Evolutionary conservation across 2,797 vertebrate genomes (phyloP).

Genomic region (Acanthurus leucopareius): DNA sequence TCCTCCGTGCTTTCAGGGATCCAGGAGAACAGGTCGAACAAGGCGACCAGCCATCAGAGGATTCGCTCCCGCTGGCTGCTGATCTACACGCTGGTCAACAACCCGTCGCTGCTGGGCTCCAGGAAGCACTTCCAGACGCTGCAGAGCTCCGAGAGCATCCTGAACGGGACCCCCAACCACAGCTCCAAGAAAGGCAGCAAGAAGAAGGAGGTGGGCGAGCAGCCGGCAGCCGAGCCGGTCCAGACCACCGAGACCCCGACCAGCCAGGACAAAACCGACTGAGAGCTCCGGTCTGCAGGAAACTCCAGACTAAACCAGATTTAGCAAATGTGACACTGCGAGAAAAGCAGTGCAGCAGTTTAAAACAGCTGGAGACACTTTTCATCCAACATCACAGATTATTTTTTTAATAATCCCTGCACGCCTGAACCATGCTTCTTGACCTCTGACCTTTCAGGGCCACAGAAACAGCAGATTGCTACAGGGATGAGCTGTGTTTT

Average conservation of each 20-base stretch:
- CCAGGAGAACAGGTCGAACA: slow-evolving; percentile 76
- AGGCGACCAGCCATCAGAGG: slow-evolving; percentile 62
- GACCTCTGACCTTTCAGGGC: neutral
- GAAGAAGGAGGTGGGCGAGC: slow-evolving; percentile 59
- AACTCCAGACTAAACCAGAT: neutral
- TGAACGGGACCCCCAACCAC: slow-evolving; percentile 80
- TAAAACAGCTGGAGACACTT: neutral
- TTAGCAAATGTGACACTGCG: neutral
- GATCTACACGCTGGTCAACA: slow-evolving; percentile 93
- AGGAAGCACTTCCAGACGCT: slow-evolving; percentile 89
- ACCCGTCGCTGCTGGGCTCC: slow-evolving; percentile 89
- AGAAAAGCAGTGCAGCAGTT: neutral
- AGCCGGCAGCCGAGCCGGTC: slow-evolving; percentile 26
- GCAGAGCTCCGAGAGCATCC: slow-evolving; percentile 74
- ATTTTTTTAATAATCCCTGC: too few species aligned
- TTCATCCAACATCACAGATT: too few species aligned
- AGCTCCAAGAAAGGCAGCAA: slow-evolving; percentile 68
- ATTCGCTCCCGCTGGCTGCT: slow-evolving; percentile 89
- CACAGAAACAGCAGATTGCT: neutral
- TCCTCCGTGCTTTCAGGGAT: slow-evolving; percentile 84
- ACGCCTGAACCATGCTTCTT: neutral
- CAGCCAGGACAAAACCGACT: slow-evolving; percentile 54
- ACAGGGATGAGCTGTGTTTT: too few species aligned
- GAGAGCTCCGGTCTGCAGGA: neutral
- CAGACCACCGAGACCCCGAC: slow-evolving; percentile 1